These are phyloP conservation scores for Epinotia bilunana DNA, from an alignment of 2,888 invertebrate genomes.

Conservation along the genomic window DNA sequence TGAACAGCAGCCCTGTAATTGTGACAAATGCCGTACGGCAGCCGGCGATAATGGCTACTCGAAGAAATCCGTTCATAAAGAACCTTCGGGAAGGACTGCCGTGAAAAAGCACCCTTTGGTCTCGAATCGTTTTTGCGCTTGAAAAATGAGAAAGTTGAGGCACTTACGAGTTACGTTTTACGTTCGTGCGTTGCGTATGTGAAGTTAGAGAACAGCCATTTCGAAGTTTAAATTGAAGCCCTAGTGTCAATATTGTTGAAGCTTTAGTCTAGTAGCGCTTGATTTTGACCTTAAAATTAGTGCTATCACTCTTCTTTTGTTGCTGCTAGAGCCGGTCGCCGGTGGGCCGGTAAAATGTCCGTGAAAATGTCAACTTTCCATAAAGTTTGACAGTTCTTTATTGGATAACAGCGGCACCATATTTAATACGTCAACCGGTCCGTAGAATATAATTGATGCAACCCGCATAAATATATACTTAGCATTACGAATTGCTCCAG, in stretches of 20 bases:
- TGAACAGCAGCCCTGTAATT: conserved; percentile 66
- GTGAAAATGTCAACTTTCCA: no score
- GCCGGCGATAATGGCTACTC: conserved; percentile 77
- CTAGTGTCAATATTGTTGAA: conserved; percentile 1
- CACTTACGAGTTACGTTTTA: conserved; percentile 38
- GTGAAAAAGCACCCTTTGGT: conserved; percentile 52
- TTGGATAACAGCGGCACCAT: no score
- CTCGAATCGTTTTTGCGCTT: conserved; percentile 15
- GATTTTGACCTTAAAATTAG: background rate
- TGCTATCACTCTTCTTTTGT: background rate
- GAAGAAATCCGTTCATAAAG: conserved; percentile 65
- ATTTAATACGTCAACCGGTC: no score
- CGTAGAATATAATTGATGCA: no score
- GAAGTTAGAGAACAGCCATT: background rate
- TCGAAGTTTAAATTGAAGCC: background rate
- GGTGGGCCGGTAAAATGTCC: no score
- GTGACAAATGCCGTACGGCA: conserved; percentile 79
- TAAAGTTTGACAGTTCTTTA: no score
- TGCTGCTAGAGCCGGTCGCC: background rate
- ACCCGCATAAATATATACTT: no score
- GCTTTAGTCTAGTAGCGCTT: background rate
- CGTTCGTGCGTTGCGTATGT: conserved; percentile 1
- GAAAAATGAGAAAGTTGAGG: conserved; percentile 28
- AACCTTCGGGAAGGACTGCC: conserved; percentile 61
- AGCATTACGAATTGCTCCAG: background rate